These are phyloP conservation scores for Chrysomallon squamiferum DNA, from an alignment of 1,140 invertebrate species.

Conservation along the genomic window DNA sequence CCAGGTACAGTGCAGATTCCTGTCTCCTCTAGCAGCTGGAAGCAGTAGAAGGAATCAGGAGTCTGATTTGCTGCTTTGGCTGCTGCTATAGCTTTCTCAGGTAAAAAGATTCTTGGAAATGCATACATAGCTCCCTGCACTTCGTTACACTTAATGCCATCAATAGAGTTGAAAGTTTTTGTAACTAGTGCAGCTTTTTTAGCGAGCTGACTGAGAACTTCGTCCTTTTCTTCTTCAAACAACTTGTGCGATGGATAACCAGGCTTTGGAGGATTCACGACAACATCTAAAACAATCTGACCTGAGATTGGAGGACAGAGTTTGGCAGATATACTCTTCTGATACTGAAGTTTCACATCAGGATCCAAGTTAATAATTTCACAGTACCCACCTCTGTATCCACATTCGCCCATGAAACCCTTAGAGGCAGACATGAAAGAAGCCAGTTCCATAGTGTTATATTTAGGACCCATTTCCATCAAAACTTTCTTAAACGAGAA, in stretches of 20 bases:
- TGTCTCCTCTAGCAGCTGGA: slow-evolving; percentile 89
- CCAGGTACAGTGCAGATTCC: slow-evolving; percentile 90
- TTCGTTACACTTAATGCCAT: slow-evolving; percentile 84
- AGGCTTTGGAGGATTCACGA: slow-evolving; percentile 80
- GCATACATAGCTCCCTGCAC: slow-evolving; percentile 99
- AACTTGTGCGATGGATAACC: slow-evolving; percentile 79
- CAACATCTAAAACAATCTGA: slow-evolving; percentile 78
- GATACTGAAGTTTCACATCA: slow-evolving; percentile 77
- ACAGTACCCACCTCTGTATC: slow-evolving; percentile 90
- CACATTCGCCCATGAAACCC: slow-evolving; percentile 84
- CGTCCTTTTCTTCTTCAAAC: slow-evolving; percentile 74
- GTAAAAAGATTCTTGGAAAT: slow-evolving; percentile 73
- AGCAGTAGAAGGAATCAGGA: slow-evolving; percentile 94
- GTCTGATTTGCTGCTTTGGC: slow-evolving; percentile 64
- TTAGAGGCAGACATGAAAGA: slow-evolving; percentile 97
- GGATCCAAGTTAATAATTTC: slow-evolving; percentile 89
- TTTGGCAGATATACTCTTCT: slow-evolving; percentile 92
- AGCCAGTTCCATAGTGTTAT: slow-evolving; percentile 82
- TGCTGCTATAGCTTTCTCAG: slow-evolving; percentile 63
- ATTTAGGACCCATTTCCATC: slow-evolving; percentile 86
- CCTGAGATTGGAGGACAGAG: slow-evolving; percentile 91
- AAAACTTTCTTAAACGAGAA: slow-evolving; percentile 95
- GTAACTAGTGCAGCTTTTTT: slow-evolving; percentile 82
- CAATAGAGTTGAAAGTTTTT: slow-evolving; percentile 89
- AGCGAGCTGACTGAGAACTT: slow-evolving; percentile 79